Base-by-base conservation (phyloP, 1,140 invertebrate genomes). In the Protaetia brevitarsis region DNA sequence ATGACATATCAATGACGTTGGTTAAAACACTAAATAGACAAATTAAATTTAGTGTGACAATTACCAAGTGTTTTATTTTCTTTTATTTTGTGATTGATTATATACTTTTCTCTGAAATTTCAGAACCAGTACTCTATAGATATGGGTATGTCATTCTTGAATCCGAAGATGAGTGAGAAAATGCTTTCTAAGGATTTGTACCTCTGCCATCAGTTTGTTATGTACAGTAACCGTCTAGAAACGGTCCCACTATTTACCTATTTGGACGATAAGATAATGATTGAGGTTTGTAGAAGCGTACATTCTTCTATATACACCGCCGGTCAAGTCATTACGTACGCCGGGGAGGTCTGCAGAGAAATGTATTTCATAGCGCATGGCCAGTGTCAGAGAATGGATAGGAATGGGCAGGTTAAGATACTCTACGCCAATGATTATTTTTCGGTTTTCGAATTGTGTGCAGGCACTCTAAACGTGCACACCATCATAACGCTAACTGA, bases 321-420 rank as follows among this genome's bases (percentile, higher is more conserved):
- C 3, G 34, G 30, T 27, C 23, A 66, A 28, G 34, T 66, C 3
- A 61, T 66, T 10, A 29, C 27, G 0, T 66, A 62, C 26, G 36
- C 57, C 0, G 71, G 70, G 5, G 64, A 68, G 36, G 37, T 66
- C 10, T 63, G 45, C 21, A 41, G 62, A 10, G 57, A 66, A 16
- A 61, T 62, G 34, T 16, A 66, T 27, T 23, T 62, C 10, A 45
- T 66, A n/a, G 3, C 21, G n/a, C 3, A 62, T 16, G 65, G 65
- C 11, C 61, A 45, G 21, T 66, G 65, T 16, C 26, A 66, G 10
- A 10, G 37, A 3, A 16, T 62, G n/a, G 13, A 29, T 45, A 19
- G 10, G 7, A 30, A 31, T 4, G 58, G 51, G 11, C 19, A 11
- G 5, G 16, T 11, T 5, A 61, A 26, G 21, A 7, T 62, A 30